Percentiles rank a stretch among this genome's conserved stretches.
Evolutionary conservation across 2,797 vertebrate genomes (phyloP).

Genomic region (Eidolon dupreanum): DNA sequence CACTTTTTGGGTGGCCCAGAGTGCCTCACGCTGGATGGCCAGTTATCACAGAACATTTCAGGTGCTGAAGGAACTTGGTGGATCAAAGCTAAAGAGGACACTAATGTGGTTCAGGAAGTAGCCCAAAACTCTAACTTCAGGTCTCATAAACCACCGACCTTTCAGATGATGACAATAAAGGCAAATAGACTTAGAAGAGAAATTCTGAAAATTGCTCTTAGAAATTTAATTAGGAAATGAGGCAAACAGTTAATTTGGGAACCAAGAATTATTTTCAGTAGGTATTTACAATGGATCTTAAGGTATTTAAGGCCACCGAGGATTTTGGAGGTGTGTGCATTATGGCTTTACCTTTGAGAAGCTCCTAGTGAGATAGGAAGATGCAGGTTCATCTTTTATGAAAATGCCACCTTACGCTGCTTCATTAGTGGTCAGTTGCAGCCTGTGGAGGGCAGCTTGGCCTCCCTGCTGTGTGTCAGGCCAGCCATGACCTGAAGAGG

Average conservation of each 20-base stretch:
- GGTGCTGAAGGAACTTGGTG: neutral
- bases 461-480: neutral
- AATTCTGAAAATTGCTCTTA: neutral
- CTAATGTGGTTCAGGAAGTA: neutral
- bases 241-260: neutral
- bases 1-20: neutral
- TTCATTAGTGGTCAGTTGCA: fast-evolving
- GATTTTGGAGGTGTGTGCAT: neutral
- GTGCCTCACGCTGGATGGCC: neutral
- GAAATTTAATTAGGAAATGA: neutral
- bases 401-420: neutral
- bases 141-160: neutral
- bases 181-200: neutral
- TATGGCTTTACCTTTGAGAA: neutral
- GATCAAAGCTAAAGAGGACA: neutral
- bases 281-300: neutral
- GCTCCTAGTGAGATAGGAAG: neutral
- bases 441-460: neutral
- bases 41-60: neutral
- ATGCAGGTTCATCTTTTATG: neutral
- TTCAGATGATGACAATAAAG: neutral
- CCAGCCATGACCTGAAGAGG: too few species aligned
- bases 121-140: neutral
- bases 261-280: neutral
- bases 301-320: neutral